phyloP scores from a whole-genome alignment of 2,113 vertebrate genomes.

The Salvelinus alpinus region DNA sequence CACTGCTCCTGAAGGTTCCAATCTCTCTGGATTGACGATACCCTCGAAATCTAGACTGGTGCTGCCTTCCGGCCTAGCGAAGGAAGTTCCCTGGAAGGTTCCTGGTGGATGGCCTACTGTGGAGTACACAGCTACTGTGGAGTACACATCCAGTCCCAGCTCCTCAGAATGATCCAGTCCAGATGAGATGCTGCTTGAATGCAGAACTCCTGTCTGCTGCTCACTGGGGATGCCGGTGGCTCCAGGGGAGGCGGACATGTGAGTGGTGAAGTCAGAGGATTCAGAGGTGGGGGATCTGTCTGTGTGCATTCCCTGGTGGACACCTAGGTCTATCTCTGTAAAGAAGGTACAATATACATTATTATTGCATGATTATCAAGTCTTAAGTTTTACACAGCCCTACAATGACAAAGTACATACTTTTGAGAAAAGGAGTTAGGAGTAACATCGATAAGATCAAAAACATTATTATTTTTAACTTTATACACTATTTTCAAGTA shows the following conservation, averaged over 20 bases:
- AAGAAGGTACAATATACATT: constrained; percentile 23
- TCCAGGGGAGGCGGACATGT: constrained; percentile 14
- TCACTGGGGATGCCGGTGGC: constrained; percentile 10
- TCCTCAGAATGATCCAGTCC: constrained; percentile 17
- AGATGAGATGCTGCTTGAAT: constrained; percentile 20
- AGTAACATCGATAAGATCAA: background rate
- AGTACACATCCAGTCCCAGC: constrained; percentile 12
- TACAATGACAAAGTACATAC: background rate
- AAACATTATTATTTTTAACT: too few relatives aligned
- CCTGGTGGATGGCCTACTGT: constrained; percentile 25
- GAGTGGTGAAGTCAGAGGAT: constrained; percentile 25
- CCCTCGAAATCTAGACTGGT: constrained; percentile 43
- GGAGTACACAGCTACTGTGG: constrained; percentile 22
- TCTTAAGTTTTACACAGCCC: background rate
- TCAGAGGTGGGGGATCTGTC: constrained; percentile 21
- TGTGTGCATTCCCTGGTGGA: background rate
- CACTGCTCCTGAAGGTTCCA: constrained; percentile 21
- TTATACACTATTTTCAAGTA: background rate
- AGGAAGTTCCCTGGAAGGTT: constrained; percentile 38
- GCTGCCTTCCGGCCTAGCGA: constrained; percentile 45
- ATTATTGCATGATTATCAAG: background rate
- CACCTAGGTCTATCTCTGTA: constrained; percentile 45
- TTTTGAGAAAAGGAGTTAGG: too few relatives aligned
- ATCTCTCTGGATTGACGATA: constrained; percentile 23
- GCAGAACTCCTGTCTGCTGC: constrained; percentile 11